phyloP scores from a whole-genome alignment of 1,140 invertebrate genomes.

The Doryteuthis pealeii region DNA sequence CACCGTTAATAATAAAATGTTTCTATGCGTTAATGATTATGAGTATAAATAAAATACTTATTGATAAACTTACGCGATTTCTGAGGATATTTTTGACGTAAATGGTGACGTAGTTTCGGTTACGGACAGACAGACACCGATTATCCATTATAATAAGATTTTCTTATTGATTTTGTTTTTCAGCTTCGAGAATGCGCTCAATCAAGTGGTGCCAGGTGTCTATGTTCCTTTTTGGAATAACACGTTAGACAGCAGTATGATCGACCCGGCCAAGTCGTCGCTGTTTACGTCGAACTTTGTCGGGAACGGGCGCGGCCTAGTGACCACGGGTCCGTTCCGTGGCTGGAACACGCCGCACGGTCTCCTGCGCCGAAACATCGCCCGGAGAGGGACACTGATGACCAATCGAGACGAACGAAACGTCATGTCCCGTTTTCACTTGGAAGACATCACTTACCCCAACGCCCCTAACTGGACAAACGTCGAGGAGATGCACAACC shows the following conservation, averaged over 20 bases:
- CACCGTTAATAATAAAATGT: too few species aligned
- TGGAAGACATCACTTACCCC: conserved; percentile 43
- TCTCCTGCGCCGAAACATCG: conserved; percentile 33
- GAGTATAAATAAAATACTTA: too few species aligned
- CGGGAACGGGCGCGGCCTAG: conserved; percentile 5
- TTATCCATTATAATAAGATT: too few species aligned
- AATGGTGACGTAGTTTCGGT: too few species aligned
- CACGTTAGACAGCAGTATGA: conserved; percentile 39
- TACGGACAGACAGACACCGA: too few species aligned
- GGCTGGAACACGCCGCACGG: conserved; percentile 43
- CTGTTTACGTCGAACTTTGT: neutral
- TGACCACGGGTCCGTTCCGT: conserved; percentile 32
- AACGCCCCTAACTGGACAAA: conserved; percentile 34
- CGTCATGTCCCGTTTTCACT: conserved; percentile 23
- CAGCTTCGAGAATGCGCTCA: conserved; percentile 49
- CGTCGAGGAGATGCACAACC: conserved; percentile 36
- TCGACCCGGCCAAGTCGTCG: neutral
- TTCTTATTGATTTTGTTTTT: conserved; percentile 2
- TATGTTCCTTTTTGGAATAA: conserved; percentile 50
- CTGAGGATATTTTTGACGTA: too few species aligned
- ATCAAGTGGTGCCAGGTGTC: conserved; percentile 35
- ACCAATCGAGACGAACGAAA: conserved; percentile 29
- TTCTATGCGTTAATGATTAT: too few species aligned
- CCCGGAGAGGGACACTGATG: conserved; percentile 28
- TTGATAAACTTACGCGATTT: too few species aligned